A percentile compares a stretch with the other conserved stretches of the same genome.
Conservation (phyloP, 2,113 vertebrate genomes). For the Progne subis region DNA sequence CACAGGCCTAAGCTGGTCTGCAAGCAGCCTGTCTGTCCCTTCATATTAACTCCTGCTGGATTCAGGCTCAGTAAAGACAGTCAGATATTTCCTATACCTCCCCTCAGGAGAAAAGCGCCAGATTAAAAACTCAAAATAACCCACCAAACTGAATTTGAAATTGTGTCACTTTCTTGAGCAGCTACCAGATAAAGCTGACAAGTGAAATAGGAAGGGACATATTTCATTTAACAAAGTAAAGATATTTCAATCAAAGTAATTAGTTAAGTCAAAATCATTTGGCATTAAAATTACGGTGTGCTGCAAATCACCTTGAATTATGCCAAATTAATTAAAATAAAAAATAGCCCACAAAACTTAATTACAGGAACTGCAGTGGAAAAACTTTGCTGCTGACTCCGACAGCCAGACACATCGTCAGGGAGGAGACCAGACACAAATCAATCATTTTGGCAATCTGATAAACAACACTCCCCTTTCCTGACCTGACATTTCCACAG, state of each 20-base stretch:
- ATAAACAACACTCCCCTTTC: background rate
- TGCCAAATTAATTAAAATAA: background rate
- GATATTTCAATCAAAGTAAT: background rate
- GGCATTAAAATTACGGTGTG: accelerated
- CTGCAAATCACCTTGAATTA: background rate
- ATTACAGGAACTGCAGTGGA: background rate
- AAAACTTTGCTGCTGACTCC: background rate
- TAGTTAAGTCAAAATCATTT: background rate
- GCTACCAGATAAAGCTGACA: background rate
- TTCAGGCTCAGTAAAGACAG: background rate
- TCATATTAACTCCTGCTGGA: background rate
- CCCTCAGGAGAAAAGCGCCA: background rate
- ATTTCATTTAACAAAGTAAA: background rate
- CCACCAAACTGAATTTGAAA: background rate
- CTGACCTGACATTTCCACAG: background rate
- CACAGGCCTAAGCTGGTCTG: background rate
- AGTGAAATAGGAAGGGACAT: background rate
- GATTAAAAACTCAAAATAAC: background rate
- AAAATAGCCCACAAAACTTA: background rate
- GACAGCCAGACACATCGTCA: background rate
- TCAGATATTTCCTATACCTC: background rate
- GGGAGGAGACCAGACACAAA: background rate
- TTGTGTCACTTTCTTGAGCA: background rate
- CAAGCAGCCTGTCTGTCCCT: background rate
- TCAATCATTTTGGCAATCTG: background rate